Percentiles rank a stretch among this genome's conserved stretches.
Evolutionary conservation across 2,888 invertebrate species (phyloP).

Genomic region (Macaria notata): DNA sequence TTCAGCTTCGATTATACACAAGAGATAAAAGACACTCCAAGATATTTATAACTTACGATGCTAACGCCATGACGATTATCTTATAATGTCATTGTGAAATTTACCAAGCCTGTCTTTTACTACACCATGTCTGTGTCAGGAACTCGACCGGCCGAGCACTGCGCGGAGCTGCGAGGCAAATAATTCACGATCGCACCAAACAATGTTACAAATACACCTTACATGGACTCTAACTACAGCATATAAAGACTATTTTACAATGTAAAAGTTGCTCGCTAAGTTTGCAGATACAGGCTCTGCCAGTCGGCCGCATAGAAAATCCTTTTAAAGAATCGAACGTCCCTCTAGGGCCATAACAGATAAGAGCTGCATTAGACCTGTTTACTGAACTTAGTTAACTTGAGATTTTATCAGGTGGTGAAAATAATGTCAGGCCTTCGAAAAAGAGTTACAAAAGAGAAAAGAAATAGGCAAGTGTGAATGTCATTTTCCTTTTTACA

Average conservation of each 20-base stretch:
- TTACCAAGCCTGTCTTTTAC: too few species aligned
- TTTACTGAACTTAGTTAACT: not conserved
- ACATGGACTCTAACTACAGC: conserved; percentile 13
- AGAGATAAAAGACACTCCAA: too few species aligned
- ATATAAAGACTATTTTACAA: conserved; percentile 18
- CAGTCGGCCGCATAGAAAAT: conserved; percentile 36
- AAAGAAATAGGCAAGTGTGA: too few species aligned
- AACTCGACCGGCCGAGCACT: conserved; percentile 45
- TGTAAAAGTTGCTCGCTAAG: conserved; percentile 13
- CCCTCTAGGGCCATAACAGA: conserved; percentile 18
- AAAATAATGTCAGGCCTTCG: too few species aligned
- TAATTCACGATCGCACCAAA: conserved; percentile 53
- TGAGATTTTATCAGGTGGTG: too few species aligned
- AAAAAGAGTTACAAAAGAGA: too few species aligned
- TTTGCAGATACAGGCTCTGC: conserved; percentile 25
- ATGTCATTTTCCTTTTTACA: too few species aligned
- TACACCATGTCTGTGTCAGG: too few species aligned
- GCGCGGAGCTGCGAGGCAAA: conserved; percentile 55
- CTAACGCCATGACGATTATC: too few species aligned
- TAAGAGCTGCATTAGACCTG: conserved; percentile 29
- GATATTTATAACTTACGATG: too few species aligned
- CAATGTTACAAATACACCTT: conserved; percentile 36
- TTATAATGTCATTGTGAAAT: too few species aligned
- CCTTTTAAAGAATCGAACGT: conserved; percentile 34
- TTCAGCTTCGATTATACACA: too few species aligned